Base-by-base conservation (phyloP, 2,888 invertebrate genomes). In the Synanthedon formicaeformis region DNA sequence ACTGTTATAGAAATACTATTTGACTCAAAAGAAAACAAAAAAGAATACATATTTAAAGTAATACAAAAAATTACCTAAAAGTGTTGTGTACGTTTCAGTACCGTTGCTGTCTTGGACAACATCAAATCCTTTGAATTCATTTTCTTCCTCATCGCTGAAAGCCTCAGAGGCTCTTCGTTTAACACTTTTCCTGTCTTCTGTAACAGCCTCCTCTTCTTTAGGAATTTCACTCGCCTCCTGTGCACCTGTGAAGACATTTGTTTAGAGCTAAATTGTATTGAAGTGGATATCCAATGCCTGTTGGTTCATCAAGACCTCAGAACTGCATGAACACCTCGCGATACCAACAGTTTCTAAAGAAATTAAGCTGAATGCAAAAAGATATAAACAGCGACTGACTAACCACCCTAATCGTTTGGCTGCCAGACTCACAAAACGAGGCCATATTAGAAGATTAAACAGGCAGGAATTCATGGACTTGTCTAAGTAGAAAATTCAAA, bases 161-260 rank as follows among this genome's bases (percentile, higher is more conserved):
- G 81, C 81, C 1, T 64, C 57, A 0, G 86, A 86, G 0, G 83
- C 85, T 54, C 81, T 74, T n/a, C 86, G 70, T 56, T 86, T 86
- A 16, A 71, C 57, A 1, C 81, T 79, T 59, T 73, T 63, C 50
- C 66, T 71, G 0, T 67, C 63, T 48, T 68, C 67, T 2, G 56
- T 18, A 50, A 18, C 63, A 6, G 53, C 57, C 11, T 57, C 59
- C 6, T 27, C 23, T 48, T 58, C 57, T 51, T 56, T 58, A 12
- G 51, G 51, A 1, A 41, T 41, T 12, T 57, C 59, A 45, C 5
- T 45, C n/a, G 13, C 14, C 1, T 45, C 45, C 51, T 55, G 56
- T 16, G 56, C 52, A 40, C 48, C 55, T 45, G 51, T 45, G 45
- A 34, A 2, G 34, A 34, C 34, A 51, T 16, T 23, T 27, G 5